Evolutionary conservation across 2,113 vertebrate genomes (phyloP).

Genomic region (Ceyx melanurus): DNA sequence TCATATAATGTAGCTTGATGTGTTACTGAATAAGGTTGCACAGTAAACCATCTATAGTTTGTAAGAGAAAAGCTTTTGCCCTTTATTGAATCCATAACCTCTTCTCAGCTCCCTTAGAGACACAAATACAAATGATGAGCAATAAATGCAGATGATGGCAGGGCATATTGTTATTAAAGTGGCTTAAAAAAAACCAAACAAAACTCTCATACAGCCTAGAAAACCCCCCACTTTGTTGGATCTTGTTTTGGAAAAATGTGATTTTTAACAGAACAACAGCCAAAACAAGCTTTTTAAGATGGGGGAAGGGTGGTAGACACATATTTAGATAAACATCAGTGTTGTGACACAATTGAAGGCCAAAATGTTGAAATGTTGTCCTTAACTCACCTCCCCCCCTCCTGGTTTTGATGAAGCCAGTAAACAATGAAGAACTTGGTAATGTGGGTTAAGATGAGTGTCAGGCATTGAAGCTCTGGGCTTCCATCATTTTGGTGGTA

Average conservation of each 20-base stretch:
- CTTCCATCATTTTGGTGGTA: background rate
- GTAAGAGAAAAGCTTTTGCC: background rate
- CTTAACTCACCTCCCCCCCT: conserved; percentile 29
- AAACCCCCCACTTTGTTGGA: background rate
- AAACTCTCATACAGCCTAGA: background rate
- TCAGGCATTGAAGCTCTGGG: background rate
- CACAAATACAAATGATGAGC: background rate
- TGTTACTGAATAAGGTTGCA: background rate
- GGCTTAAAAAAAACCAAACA: background rate
- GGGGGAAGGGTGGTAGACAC: conserved; percentile 40
- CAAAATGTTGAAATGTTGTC: conserved; percentile 47
- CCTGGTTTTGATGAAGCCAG: background rate
- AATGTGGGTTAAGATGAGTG: background rate
- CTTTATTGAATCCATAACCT: background rate
- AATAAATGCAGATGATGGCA: background rate
- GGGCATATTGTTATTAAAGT: background rate
- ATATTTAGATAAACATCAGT: conserved; percentile 57
- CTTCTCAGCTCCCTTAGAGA: background rate
- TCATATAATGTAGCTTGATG: background rate
- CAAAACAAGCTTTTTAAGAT: conserved; percentile 6
- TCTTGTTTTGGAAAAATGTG: conserved; percentile 19
- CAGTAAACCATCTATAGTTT: background rate
- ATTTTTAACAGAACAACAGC: background rate
- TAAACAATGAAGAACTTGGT: conserved; percentile 44
- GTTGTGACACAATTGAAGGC: conserved; percentile 49